Evolutionary conservation across 2,888 invertebrate species (phyloP), one percentile per base, ranked within the genome.

Genomic region (Drosophila villosipedis): DNA sequence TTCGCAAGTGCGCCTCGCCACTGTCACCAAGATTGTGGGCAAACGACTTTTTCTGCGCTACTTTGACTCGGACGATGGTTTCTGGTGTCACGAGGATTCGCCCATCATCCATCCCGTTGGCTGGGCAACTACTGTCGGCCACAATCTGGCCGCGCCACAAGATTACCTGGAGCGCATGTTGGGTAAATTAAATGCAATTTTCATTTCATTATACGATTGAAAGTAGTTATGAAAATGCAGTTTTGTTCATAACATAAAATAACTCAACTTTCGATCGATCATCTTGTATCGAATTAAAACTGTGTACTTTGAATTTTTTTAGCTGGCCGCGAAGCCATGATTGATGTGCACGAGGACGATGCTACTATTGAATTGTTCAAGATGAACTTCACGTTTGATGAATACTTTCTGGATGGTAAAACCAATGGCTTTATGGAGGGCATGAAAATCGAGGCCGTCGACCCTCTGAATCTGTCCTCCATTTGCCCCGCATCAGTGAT

Each of bases 71-170:
- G 97, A 97, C 90, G 96, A 96, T 82, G 97, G 98, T 5, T 99
- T 99, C 93, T 99, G 99, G 99, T 99, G 98, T 92, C 99, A 99
- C 83, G 98, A 98, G 93, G 97, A 97, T 92, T 98, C 99, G 0
- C 97, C 98, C 0, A 94, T 99, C 16, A 96, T 99, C 78, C 99
- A 99, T 93, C 98, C 98, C 0, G 97, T 98, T 1, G 98, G 99
- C n/a, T 99, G 99, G 99, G 98, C 99, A 0, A 96, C 96, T 66
- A 93, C 96, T 68, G 96, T 98, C 0, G 98, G 98, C 0, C 99
- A 99, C 92, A 96, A 96, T 58, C 94, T 99, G 55, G 96, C 97
- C 66, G 98, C 98, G 0, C 97, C 98, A 5, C 95, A 95, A 50
- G 95, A 95, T 69, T 98, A 98, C 92, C 93, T 96, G 71, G 96